Base-by-base conservation (phyloP, 1,140 invertebrate genomes). In the Lasaia peninsularis region DNA sequence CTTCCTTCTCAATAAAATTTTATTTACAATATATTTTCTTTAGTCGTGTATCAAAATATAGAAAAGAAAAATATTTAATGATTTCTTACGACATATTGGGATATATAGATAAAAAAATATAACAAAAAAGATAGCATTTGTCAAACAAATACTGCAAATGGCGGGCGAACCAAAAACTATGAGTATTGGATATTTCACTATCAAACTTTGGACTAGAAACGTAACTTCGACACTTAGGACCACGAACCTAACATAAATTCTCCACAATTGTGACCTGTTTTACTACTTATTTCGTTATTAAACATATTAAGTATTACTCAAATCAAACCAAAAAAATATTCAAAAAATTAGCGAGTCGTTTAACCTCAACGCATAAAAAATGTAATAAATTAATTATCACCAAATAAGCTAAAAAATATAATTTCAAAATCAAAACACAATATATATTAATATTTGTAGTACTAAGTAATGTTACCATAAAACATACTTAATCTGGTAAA, bases 101-200 rank as follows among this genome's bases (percentile, higher is more conserved):
- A 14, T 44, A 44, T 18, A 44, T 9, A 44, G 7, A 20, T n/a
- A 44, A 18, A 18, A 44, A 44, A 16, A 8, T 10, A 18, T 11
- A 44, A 16, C 11, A 20, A 44, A 40, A 2, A 44, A 16, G 5
- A 44, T 44, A 16, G 40, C 40, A 44, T 44, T 44, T 44, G 40
- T 44, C 18, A 11, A 44, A 44, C 37, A 40, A 40, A 40, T n/a
- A 40, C 14, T 40, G 16, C 11, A 18, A 18, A 14, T 12, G 7
- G 35, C 12, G 12, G 35, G 35, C 12, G 12, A 16, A 40, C 14
- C 35, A 14, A 18, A 40, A 16, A 40, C 35, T 40, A 40, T 40
- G 35, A 40, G 35, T 40, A 40, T 40, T 40, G 35, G 14, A 40
- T 40, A 40, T 16, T 40, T 40, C 35, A 40, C 14, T 18, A 40